Percentiles rank a stretch among this genome's conserved stretches.
phyloP scores from a whole-genome alignment of 2,888 invertebrate species.

The Drosophila gaucha region DNA sequence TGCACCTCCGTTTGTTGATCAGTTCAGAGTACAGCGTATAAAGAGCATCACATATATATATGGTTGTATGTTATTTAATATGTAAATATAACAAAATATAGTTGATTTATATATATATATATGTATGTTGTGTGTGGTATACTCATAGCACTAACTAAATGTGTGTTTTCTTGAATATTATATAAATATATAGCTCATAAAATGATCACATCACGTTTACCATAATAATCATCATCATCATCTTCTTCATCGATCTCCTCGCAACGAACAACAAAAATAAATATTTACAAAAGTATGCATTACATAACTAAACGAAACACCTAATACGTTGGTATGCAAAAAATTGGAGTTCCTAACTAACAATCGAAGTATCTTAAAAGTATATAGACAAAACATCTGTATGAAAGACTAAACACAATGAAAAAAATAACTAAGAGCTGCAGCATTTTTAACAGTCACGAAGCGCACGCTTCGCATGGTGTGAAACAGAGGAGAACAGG shows the following conservation, averaged over 20 bases:
- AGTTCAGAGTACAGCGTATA: conserved; percentile 71
- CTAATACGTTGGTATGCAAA: conserved; percentile 45
- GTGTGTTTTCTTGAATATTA: conserved; percentile 57
- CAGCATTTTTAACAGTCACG: conserved; percentile 70
- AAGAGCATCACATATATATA: conserved; percentile 37
- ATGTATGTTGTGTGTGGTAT: conserved; percentile 20
- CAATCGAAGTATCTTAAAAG: conserved; percentile 43
- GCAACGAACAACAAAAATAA: conserved; percentile 70
- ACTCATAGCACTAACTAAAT: conserved; percentile 69
- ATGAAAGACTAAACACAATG: conserved; percentile 17
- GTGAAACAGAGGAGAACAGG: conserved; percentile 52
- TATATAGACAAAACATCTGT: conserved; percentile 37
- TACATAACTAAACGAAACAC: conserved; percentile 61
- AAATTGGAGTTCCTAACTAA: conserved; percentile 30
- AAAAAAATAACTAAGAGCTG: conserved; percentile 65
- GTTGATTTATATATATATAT: conserved; percentile 24
- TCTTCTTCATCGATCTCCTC: conserved; percentile 34
- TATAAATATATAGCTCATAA: conserved; percentile 74
- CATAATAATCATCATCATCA: conserved; percentile 64
- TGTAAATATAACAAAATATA: conserved; percentile 70
- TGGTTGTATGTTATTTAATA: conserved; percentile 26
- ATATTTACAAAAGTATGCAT: conserved; percentile 71
- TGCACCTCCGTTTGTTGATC: conserved; percentile 62
- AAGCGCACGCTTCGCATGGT: conserved; percentile 57
- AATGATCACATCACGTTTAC: conserved; percentile 78